Percentiles rank a stretch among this genome's conserved stretches.
phyloP scores from a whole-genome alignment of 2,797 vertebrate species.

The Podargus strigoides region DNA sequence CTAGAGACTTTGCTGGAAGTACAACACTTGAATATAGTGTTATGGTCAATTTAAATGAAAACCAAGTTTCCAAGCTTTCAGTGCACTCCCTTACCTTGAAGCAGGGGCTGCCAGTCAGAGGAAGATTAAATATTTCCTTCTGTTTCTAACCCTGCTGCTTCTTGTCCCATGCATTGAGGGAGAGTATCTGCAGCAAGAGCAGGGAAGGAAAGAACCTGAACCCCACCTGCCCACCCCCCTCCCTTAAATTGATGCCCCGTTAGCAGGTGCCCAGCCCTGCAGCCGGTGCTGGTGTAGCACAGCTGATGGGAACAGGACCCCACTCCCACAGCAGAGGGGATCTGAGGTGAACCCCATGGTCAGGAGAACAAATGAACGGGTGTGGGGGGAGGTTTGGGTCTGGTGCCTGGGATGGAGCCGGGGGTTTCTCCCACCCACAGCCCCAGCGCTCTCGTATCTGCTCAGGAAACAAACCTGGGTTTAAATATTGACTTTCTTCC shows the following conservation, averaged over 20 bases:
- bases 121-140: background rate
- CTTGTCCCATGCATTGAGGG: background rate
- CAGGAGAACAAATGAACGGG: background rate
- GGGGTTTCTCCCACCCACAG: background rate
- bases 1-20: background rate
- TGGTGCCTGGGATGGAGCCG: accelerated
- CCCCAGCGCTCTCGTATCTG: background rate
- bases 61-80: background rate
- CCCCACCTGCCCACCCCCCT: background rate
- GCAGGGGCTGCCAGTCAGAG: background rate
- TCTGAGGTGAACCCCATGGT: background rate
- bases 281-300: background rate
- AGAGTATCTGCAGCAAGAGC: background rate
- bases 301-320: background rate
- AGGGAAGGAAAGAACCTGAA: background rate
- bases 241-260: background rate
- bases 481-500: conserved; percentile 49
- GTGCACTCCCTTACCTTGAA: background rate
- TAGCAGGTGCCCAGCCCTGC: background rate
- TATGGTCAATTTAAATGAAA: background rate
- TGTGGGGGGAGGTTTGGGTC: background rate
- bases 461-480: background rate
- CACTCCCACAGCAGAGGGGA: background rate
- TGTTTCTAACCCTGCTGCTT: background rate
- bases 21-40: background rate